A percentile compares a stretch with the other conserved stretches of the same genome.
Conservation (phyloP, 2,888 invertebrate genomes). For the Acleris cristana region DNA sequence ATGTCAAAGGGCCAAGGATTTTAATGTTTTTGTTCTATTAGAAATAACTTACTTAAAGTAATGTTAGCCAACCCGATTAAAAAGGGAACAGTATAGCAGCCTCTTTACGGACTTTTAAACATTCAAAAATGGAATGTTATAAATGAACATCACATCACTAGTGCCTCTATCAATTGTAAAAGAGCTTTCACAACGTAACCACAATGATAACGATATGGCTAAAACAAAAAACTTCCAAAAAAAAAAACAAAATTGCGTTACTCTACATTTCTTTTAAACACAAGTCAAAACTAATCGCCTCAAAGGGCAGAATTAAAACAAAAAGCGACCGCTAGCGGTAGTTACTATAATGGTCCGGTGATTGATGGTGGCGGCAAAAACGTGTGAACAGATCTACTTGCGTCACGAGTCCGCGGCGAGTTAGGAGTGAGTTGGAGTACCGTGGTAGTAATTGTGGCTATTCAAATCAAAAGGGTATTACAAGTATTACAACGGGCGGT, state of each 20-base stretch:
- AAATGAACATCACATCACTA: too few relatives aligned
- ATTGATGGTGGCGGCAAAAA: slow-evolving; percentile 53
- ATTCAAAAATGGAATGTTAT: too few relatives aligned
- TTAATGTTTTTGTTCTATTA: too few relatives aligned
- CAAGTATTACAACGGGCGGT: too few relatives aligned
- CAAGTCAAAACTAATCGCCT: slow-evolving; percentile 17
- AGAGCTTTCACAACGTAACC: too few relatives aligned
- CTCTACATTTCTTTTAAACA: slow-evolving; percentile 12
- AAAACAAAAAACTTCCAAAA: neutral
- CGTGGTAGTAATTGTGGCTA: slow-evolving; percentile 12
- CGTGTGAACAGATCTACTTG: slow-evolving; percentile 58
- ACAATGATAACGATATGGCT: neutral
- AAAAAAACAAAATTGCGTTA: slow-evolving; percentile 8
- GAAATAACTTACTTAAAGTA: too few relatives aligned
- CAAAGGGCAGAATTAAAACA: slow-evolving; percentile 36
- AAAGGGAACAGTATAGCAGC: too few relatives aligned
- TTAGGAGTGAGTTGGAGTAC: slow-evolving; percentile 20
- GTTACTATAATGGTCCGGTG: slow-evolving; percentile 37
- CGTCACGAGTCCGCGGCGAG: slow-evolving; percentile 40
- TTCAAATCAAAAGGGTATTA: neutral
- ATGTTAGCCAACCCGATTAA: too few relatives aligned
- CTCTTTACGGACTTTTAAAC: too few relatives aligned
- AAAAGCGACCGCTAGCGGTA: slow-evolving; percentile 38
- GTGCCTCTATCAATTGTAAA: too few relatives aligned
- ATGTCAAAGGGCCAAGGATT: too few relatives aligned